A percentile compares a stretch with the other conserved stretches of the same genome.
phyloP scores from a whole-genome alignment of 2,113 vertebrate species.

The Macquaria australasica region DNA sequence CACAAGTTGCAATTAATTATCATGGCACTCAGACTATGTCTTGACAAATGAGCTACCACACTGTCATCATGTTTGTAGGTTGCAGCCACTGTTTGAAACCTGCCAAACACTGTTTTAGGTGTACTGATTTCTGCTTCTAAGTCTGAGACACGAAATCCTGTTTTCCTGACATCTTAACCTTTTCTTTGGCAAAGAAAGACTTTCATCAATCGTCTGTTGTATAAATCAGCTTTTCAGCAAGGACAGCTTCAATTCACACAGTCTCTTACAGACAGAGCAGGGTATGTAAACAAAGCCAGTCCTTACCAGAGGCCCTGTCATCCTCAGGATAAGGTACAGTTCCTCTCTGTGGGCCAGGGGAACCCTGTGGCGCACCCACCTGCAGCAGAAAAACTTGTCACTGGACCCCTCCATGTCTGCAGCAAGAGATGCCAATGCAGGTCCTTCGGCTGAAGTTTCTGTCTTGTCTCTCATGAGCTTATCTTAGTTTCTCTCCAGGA shows the following conservation, averaged over 20 bases:
- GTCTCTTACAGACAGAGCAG: not conserved
- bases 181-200: not conserved
- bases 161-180: slow-evolving; percentile 23
- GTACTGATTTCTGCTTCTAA: slow-evolving; percentile 25
- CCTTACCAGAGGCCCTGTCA: slow-evolving; percentile 84
- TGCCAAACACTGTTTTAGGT: slow-evolving; percentile 22
- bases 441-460: not conserved
- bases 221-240: not conserved
- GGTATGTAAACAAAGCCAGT: not conserved
- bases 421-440: not conserved
- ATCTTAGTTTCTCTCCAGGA: slow-evolving; percentile 38
- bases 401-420: slow-evolving; percentile 61
- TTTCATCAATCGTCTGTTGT: not conserved
- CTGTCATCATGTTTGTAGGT: not conserved
- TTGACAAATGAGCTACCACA: too few relatives aligned
- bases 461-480: slow-evolving; percentile 9
- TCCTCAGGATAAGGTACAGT: slow-evolving; percentile 80
- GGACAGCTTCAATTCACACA: not conserved
- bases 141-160: not conserved
- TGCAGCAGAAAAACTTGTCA: slow-evolving; percentile 76
- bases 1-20: too few relatives aligned
- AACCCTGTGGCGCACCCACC: slow-evolving; percentile 62
- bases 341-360: slow-evolving; percentile 77
- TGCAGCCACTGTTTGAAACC: not conserved
- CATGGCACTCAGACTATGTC: too few relatives aligned